Evolutionary conservation across 35 echinoderm and acorn worm species (phyloP).

Genomic region (Ptychodera flava): DNA sequence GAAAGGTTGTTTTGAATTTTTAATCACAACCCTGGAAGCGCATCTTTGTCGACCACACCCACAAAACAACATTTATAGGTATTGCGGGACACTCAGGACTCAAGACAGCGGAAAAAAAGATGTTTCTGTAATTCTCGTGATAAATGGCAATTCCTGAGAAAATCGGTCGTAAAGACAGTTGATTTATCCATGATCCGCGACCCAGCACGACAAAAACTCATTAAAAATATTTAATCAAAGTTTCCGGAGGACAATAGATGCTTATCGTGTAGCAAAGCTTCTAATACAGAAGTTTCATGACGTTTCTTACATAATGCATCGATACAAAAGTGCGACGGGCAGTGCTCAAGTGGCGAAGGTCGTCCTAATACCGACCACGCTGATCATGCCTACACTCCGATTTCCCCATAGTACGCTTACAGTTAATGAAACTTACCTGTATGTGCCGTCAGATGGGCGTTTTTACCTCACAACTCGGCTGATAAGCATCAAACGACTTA

Average conservation of each 20-base stretch:
- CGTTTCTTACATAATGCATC: not conserved
- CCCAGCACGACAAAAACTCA: not conserved
- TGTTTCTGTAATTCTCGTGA: no score
- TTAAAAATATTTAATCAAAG: constrained; percentile 2
- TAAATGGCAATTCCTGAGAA: not conserved
- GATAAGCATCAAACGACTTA: not conserved
- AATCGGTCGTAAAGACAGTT: not conserved
- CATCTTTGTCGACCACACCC: no score
- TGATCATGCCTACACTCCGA: not conserved
- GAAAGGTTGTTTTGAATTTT: no score
- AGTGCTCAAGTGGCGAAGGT: not conserved
- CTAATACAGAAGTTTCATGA: not conserved
- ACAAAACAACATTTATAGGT: no score
- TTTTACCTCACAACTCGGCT: not conserved
- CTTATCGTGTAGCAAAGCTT: not conserved
- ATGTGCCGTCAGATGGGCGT: not conserved
- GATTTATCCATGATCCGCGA: not conserved
- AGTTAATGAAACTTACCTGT: constrained; percentile 1
- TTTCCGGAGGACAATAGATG: not conserved
- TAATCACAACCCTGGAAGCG: no score
- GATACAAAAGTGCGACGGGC: not conserved
- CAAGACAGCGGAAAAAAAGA: no score
- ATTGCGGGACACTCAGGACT: no score
- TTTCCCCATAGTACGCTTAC: not conserved
- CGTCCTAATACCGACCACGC: not conserved